Conservation (phyloP, 2,113 vertebrate genomes). For the Tonatia bakeri region DNA sequence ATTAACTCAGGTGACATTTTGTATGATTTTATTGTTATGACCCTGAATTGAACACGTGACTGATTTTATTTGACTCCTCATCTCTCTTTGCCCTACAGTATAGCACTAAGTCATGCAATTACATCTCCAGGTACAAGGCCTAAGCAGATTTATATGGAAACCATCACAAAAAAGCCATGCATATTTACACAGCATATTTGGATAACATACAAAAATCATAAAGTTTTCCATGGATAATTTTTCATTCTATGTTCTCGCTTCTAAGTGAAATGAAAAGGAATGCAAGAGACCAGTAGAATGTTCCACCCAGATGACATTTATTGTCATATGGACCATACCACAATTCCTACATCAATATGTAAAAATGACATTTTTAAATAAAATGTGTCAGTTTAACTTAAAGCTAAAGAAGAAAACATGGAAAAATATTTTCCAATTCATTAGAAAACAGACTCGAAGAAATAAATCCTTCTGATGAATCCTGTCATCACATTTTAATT, state of each 20-base stretch:
- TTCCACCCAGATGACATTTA: conserved; percentile 67
- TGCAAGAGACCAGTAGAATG: conserved; percentile 52
- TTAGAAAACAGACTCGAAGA: conserved; percentile 78
- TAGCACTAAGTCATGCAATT: not conserved
- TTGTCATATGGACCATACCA: conserved; percentile 71
- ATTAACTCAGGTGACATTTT: conserved; percentile 9
- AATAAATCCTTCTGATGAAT: conserved; percentile 85
- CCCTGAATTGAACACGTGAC: not conserved
- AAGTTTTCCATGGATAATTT: conserved; percentile 69
- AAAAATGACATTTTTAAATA: conserved; percentile 79
- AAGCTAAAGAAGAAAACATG: conserved; percentile 76
- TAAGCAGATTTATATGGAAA: conserved; percentile 59
- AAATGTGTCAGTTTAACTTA: conserved; percentile 81
- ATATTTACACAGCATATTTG: conserved; percentile 63
- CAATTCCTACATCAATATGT: conserved; percentile 73
- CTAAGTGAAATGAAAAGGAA: conserved; percentile 61
- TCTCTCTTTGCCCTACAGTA: not conserved
- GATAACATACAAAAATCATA: conserved; percentile 67
- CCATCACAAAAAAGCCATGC: conserved; percentile 59
- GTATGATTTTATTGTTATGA: conserved; percentile 28
- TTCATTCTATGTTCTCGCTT: conserved; percentile 57
- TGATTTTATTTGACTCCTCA: conserved; percentile 30
- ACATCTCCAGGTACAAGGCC: not conserved
- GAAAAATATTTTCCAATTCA: conserved; percentile 84
- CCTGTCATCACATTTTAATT: conserved; percentile 82